Conservation (phyloP, 2,797 vertebrate species). For the Anguilla anguilla region DNA sequence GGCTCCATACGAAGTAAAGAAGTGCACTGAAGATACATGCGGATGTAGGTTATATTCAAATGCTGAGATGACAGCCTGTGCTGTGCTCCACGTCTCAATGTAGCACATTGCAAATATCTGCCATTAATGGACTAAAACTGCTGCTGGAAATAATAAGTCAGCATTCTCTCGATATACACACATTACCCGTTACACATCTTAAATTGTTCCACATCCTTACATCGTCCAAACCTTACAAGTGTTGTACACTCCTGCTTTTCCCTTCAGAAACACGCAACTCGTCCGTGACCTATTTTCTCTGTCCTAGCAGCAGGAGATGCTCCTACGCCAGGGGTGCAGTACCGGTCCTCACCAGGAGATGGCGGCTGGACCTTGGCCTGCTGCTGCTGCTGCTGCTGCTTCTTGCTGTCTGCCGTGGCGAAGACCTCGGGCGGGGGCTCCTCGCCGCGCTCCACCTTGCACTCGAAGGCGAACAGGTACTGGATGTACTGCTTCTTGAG, state of each 20-base stretch:
- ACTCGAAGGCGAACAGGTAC: constrained; percentile 95
- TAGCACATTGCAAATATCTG: no score
- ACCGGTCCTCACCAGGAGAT: constrained; percentile 84
- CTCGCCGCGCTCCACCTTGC: constrained; percentile 92
- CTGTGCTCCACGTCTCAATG: not conserved
- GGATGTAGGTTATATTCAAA: not conserved
- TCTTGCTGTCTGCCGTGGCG: constrained; percentile 85
- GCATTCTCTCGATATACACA: not conserved
- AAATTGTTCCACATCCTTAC: not conserved
- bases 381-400: constrained; percentile 68
- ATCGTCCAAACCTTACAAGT: not conserved
- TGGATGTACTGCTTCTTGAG: constrained; percentile 98
- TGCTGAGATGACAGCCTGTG: not conserved
- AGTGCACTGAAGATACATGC: not conserved
- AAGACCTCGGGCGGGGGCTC: constrained; percentile 90
- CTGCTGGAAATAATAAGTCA: not conserved
- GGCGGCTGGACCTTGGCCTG: constrained; percentile 93
- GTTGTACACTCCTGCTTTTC: not conserved
- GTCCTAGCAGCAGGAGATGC: not conserved
- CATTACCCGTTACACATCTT: not conserved
- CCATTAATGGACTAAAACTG: not conserved
- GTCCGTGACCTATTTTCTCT: not conserved
- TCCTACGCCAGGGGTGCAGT: not conserved
- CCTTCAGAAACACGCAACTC: not conserved
- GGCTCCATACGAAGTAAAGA: not conserved